These are phyloP conservation scores for Paedocypris micromegethes DNA, from an alignment of 2,797 vertebrate species.

Conservation along the genomic window DNA sequence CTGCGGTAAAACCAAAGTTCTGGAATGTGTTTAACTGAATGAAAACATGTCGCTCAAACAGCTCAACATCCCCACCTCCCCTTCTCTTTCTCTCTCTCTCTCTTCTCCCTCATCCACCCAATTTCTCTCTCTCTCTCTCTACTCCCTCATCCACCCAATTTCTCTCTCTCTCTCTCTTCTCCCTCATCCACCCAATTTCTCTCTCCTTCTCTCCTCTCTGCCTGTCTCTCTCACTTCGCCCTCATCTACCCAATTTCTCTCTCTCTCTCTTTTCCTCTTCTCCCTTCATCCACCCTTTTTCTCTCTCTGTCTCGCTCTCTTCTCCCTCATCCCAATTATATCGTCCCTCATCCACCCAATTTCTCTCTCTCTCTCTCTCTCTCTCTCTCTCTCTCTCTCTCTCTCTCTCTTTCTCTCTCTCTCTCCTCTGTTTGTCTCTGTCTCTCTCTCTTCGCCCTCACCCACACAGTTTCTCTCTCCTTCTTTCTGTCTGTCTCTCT, in stretches of 20 bases:
- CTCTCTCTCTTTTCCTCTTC: no score
- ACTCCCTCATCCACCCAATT: background rate
- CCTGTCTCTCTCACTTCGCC: background rate
- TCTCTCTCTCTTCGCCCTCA: background rate
- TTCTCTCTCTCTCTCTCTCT: background rate
- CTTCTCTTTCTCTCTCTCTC: no score
- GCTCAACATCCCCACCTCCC: no score
- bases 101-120: no score
- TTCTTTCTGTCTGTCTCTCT: conserved; percentile 5
- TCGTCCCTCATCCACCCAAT: no score
- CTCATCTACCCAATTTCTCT: no score
- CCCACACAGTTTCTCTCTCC: background rate
- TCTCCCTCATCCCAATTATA: no score
- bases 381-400: background rate
- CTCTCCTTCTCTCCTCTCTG: background rate
- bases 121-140: background rate
- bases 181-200: no score
- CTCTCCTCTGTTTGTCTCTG: background rate
- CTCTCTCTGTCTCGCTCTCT: no score
- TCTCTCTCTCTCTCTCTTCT: background rate
- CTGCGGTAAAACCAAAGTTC: conserved; percentile 18
- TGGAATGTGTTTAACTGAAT: conserved; percentile 35
- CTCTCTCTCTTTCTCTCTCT: background rate
- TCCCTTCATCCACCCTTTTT: no score
- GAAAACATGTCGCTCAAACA: conserved; percentile 1